A percentile compares a stretch with the other conserved stretches of the same genome.
Evolutionary conservation across 1,140 invertebrate genomes (phyloP).

Genomic region (Bombyx mandarina): DNA sequence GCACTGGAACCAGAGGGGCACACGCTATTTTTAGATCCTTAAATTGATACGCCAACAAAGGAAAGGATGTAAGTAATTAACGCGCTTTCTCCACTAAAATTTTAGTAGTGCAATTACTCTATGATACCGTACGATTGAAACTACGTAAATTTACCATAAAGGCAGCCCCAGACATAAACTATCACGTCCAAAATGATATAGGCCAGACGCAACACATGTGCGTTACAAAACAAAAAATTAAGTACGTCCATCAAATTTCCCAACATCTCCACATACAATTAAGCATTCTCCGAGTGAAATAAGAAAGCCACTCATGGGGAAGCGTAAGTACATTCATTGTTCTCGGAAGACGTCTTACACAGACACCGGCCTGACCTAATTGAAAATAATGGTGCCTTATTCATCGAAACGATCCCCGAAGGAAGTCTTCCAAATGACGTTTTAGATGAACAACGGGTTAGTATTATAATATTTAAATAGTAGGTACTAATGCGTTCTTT

Average conservation of each 20-base stretch:
- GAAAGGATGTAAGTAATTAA: conserved; percentile 66
- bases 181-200: conserved; percentile 18
- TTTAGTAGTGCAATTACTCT: conserved; percentile 6
- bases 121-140: conserved; percentile 12
- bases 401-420: conserved; percentile 40
- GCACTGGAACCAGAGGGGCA: conserved; percentile 42
- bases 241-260: conserved; percentile 27
- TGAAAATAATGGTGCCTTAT: conserved; percentile 67
- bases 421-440: conserved; percentile 46
- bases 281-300: conserved; percentile 44
- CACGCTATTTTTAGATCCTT: conserved; percentile 56
- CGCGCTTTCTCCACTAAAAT: conserved; percentile 45
- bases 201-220: conserved; percentile 21
- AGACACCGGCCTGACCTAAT: conserved; percentile 63
- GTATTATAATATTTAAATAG: too few species aligned
- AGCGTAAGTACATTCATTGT: conserved; percentile 60
- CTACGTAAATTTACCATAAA: conserved; percentile 11
- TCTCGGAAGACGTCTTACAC: conserved; percentile 55
- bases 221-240: conserved; percentile 26
- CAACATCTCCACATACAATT: conserved; percentile 46
- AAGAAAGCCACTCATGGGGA: conserved; percentile 53
- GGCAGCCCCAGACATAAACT: conserved; percentile 17
- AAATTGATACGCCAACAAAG: conserved; percentile 65
- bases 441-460: too few species aligned
- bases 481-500: too few species aligned